phyloP scores from a whole-genome alignment of 2,888 invertebrate species.

The Cataglyphis cursor region DNA sequence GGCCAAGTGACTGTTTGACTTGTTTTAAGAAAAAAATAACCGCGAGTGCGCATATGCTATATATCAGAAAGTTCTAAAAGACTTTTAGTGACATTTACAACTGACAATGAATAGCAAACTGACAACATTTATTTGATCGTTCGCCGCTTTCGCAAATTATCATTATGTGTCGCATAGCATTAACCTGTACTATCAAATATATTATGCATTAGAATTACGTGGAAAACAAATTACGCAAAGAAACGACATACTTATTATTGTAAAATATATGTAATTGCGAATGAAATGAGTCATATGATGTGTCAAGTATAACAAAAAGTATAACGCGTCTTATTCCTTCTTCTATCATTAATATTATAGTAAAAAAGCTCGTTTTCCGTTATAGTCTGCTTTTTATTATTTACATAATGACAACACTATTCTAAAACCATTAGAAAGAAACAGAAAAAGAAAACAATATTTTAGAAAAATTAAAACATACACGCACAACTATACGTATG shows the following conservation, averaged over 20 bases:
- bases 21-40: constrained; percentile 15
- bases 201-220: background rate
- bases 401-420: background rate
- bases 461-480: background rate
- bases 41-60: background rate
- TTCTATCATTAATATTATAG: background rate
- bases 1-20: constrained; percentile 25
- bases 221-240: constrained; percentile 16
- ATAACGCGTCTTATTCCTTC: background rate
- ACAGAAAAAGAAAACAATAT: background rate
- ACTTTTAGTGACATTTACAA: constrained; percentile 27
- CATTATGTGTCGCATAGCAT: constrained; percentile 30
- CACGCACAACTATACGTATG: background rate
- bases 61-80: constrained; percentile 26
- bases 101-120: constrained; percentile 4
- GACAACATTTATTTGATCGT: constrained; percentile 18
- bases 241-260: background rate
- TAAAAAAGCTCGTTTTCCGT: background rate
- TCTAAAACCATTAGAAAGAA: background rate
- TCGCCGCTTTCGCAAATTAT: constrained; percentile 34
- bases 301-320: background rate
- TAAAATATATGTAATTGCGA: background rate
- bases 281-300: background rate
- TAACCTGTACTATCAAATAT: constrained; percentile 4
- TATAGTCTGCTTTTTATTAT: no score